Conservation (phyloP, 2,113 vertebrate species). For the Callospermophilus lateralis region DNA sequence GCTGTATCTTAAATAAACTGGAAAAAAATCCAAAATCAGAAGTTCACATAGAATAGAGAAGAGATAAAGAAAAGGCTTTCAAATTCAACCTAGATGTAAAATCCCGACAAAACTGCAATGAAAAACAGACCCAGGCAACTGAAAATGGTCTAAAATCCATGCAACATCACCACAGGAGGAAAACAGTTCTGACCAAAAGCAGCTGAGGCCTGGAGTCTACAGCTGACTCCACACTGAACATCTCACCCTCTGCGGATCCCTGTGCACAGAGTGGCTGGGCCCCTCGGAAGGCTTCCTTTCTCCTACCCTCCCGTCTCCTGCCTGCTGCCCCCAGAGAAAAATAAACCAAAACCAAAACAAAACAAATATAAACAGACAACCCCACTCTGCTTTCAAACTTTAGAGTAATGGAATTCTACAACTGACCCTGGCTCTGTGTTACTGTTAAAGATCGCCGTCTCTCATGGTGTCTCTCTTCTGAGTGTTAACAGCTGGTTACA, state of each 20-base stretch:
- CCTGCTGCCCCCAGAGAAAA: not conserved
- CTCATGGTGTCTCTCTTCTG: not conserved
- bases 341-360: too few species aligned
- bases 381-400: not conserved
- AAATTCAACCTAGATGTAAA: constrained; percentile 54
- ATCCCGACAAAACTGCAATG: constrained; percentile 68
- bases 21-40: constrained; percentile 29
- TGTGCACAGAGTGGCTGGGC: not conserved
- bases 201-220: constrained; percentile 76
- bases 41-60: constrained; percentile 64
- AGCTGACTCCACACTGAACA: not conserved
- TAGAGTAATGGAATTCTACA: not conserved
- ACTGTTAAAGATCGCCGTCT: not conserved
- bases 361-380: too few species aligned
- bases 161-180: constrained; percentile 68
- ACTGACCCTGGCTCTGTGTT: not conserved
- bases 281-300: not conserved
- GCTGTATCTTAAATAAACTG: constrained; percentile 53
- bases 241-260: not conserved
- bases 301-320: not conserved
- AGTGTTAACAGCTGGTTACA: not conserved
- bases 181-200: constrained; percentile 77
- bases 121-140: constrained; percentile 78
- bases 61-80: constrained; percentile 53
- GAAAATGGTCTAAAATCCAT: constrained; percentile 74